Evolutionary conservation across 2,113 vertebrate species (phyloP), one percentile per base, ranked within the genome.

Genomic region (Macroglossus sobrinus): DNA sequence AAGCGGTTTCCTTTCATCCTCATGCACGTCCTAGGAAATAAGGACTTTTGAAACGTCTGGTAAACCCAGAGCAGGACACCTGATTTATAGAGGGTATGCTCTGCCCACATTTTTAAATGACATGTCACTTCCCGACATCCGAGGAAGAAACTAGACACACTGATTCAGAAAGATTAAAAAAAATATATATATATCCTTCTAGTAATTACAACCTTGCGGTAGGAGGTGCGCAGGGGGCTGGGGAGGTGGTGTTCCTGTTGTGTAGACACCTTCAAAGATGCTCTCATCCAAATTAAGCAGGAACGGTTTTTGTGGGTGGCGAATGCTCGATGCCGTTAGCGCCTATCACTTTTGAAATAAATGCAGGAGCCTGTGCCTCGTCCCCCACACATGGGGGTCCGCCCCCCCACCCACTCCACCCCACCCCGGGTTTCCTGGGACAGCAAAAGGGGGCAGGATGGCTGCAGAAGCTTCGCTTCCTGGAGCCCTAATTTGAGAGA

Each of bases 221-320:
- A 28, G 38, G 24, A 40, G 1, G 30, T 4, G 1, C 59, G 0
- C 15, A 69, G 63, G 35, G 84, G 33, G 8, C 63, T 15, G 12
- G 59, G n/a, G 4, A 19, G 4, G 7, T 3, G 6, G 7, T 1
- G 2, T 2, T 7, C 5, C 47, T 40, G 7, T 1, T 18, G 14
- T 2, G 24, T 10, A 28, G 63, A 71, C 30, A 9, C 1, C 21
- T 47, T 63, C 19, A 3, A 8, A 18, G 2, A 3, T 19, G 26
- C 21, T 19, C 18, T 4, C 26, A 1, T 35, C 35, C 30, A 66
- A 30, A 72, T 3, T 4, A 33, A 76, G 57, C 50, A 43, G 43
- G 61, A 28, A 13, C 4, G 0, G 3, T 24, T 91, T 71, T 86
- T 71, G 47, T 33, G 72, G 28, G 64, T 19, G 86, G 61, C n/a